Percentiles rank a stretch among this genome's conserved stretches.
Evolutionary conservation across 2,113 vertebrate genomes (phyloP).

Genomic region (Pardalotus punctatus): DNA sequence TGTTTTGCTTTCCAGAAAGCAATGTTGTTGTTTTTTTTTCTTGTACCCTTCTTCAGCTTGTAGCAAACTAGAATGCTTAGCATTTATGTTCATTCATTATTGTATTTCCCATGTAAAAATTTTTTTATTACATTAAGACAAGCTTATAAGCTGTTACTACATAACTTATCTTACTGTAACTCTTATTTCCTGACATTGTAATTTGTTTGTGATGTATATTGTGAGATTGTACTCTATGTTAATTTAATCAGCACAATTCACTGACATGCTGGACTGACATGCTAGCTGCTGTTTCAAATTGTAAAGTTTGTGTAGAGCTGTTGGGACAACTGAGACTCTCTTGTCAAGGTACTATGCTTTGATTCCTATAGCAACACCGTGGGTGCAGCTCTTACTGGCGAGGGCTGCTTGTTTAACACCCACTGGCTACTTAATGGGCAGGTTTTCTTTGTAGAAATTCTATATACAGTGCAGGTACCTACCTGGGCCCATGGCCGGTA

Average conservation of each 20-base stretch:
- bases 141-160: constrained; percentile 90
- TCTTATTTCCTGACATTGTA: constrained; percentile 86
- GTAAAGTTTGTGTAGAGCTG: constrained; percentile 83
- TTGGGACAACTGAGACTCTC: constrained; percentile 83
- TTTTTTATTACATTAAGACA: constrained; percentile 84
- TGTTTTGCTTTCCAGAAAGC: constrained; percentile 78
- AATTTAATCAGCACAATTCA: constrained; percentile 99
- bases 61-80: constrained; percentile 81
- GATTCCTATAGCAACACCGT: constrained; percentile 89
- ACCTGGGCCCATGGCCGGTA: constrained; percentile 89
- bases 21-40: constrained; percentile 56
- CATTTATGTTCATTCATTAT: constrained; percentile 82
- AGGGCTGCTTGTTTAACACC: constrained; percentile 78
- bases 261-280: constrained; percentile 99
- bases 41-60: constrained; percentile 78
- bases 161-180: constrained; percentile 95
- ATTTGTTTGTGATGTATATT: constrained; percentile 96
- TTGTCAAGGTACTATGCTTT: constrained; percentile 92
- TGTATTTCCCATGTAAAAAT: constrained; percentile 86
- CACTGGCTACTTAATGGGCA: constrained; percentile 82
- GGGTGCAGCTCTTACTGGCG: constrained; percentile 80
- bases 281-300: constrained; percentile 93
- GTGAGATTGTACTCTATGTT: constrained; percentile 98
- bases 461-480: constrained; percentile 91
- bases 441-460: constrained; percentile 86